Evolutionary conservation across 2,888 invertebrate species (phyloP), one percentile per base, ranked within the genome.

Genomic region (Auanema freiburgensis): DNA sequence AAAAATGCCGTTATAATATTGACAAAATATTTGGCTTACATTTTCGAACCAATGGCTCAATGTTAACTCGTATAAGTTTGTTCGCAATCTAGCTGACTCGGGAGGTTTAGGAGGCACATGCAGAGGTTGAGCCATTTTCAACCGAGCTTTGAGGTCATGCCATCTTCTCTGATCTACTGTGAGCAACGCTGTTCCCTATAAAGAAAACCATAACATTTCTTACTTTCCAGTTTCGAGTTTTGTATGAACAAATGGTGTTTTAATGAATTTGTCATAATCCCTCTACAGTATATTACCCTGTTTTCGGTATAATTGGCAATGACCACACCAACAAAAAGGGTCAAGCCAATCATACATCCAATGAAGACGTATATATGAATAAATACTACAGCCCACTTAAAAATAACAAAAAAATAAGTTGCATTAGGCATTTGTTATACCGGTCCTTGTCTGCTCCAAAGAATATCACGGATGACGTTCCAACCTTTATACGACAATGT

Each of bases 291-390:
- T 33, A 63, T 72, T 72, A 87, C 87, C 84, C 97, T 95, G 85
- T 98, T 99, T 86, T 99, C 96, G 0, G 96, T 96, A 86, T 99
- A 99, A 87, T 99, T 99, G 0, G 98, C 98, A 85, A 99, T 98
- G 42, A 99, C 98, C 0, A 99, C 98, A 80, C 98, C 98, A 21
- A 99, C 98, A 85, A 99, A 99, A 67, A 99, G 85, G 0, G 98
- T 99, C 63, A 99, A 87, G 1, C 98, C 98, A 85, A 99, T 99
- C 97, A 99, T 97, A 85, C 97, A 98, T 44, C 98, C 98, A 85
- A 98, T 89, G 85, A 99, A 99, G 77, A 99, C 98, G 85, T 97
- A 99, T 65, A 99, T 91, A 85, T 99, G 98, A 73, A 99, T 97
- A 85, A 97, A 99, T 76, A 98, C 91, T 0, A 96, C 95, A 84